Evolutionary conservation across 2,888 invertebrate genomes (phyloP).

Genomic region (Celastrina argiolus): DNA sequence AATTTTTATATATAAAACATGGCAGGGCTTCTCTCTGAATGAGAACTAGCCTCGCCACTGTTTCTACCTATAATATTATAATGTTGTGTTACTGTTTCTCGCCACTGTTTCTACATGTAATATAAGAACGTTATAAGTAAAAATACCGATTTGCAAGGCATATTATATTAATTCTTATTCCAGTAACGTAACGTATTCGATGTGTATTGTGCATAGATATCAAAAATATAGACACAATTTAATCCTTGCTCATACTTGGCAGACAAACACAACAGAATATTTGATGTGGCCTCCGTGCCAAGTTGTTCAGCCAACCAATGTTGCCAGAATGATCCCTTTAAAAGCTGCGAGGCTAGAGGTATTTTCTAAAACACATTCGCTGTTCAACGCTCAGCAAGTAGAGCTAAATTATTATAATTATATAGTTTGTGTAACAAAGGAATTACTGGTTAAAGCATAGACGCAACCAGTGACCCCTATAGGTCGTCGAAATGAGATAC

Average conservation of each 20-base stretch:
- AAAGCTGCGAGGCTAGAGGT: background rate
- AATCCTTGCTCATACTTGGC: conserved; percentile 10
- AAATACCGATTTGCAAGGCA: background rate
- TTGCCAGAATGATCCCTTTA: conserved; percentile 4
- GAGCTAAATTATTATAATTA: no score
- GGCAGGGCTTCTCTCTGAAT: no score
- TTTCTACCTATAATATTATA: no score
- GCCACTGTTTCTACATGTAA: no score
- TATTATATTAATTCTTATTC: background rate
- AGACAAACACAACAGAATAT: conserved; percentile 3
- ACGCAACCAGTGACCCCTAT: no score
- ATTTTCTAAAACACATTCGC: conserved; percentile 1
- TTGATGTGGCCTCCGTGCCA: conserved; percentile 9
- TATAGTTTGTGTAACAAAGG: no score
- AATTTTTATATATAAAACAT: no score
- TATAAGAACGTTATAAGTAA: no score
- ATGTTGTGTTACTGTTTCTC: no score
- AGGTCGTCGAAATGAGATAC: no score
- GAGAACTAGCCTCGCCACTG: no score
- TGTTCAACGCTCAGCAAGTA: background rate
- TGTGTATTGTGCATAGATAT: background rate
- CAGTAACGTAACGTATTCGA: background rate
- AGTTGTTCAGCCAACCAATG: conserved; percentile 11
- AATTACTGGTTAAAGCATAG: no score
- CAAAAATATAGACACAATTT: conserved; percentile 1